Percentiles rank a stretch among this genome's conserved stretches.
phyloP scores from a whole-genome alignment of 1,140 invertebrate species.

The Tachypleus tridentatus region DNA sequence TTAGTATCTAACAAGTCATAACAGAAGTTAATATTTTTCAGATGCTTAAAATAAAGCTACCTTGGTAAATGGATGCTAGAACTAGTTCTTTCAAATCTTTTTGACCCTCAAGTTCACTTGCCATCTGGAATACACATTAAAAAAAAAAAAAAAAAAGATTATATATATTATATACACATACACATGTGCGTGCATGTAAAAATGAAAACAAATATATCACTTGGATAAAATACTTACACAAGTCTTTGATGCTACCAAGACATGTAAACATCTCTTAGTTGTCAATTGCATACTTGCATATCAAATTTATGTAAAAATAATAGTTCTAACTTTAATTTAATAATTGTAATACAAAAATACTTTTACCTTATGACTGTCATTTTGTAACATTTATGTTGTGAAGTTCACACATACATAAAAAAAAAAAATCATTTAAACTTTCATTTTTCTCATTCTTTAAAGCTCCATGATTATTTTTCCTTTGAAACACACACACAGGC shows the following conservation, averaged over 20 bases:
- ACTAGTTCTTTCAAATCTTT: slow-evolving; percentile 51
- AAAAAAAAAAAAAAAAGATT: background rate
- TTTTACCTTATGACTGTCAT: too few relatives aligned
- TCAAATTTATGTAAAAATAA: background rate
- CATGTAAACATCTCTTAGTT: background rate
- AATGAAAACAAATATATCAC: background rate
- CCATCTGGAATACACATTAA: slow-evolving; percentile 22
- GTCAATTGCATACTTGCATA: background rate
- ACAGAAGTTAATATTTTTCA: too few relatives aligned
- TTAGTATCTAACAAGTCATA: too few relatives aligned
- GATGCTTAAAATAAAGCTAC: slow-evolving; percentile 31
- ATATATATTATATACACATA: background rate
- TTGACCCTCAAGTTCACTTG: slow-evolving; percentile 35
- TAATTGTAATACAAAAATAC: too few relatives aligned
- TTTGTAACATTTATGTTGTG: too few relatives aligned
- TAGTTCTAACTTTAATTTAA: too few relatives aligned
- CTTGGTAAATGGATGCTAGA: slow-evolving; percentile 55
- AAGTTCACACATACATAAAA: too few relatives aligned
- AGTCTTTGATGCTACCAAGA: background rate
- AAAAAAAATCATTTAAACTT: too few relatives aligned
- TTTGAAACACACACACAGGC: too few relatives aligned
- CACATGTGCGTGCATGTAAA: background rate
- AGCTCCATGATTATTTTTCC: too few relatives aligned
- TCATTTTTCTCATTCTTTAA: too few relatives aligned
- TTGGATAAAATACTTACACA: background rate